Evolutionary conservation across 2,113 vertebrate genomes (phyloP).

Genomic region (Nyctibius bracteatus): DNA sequence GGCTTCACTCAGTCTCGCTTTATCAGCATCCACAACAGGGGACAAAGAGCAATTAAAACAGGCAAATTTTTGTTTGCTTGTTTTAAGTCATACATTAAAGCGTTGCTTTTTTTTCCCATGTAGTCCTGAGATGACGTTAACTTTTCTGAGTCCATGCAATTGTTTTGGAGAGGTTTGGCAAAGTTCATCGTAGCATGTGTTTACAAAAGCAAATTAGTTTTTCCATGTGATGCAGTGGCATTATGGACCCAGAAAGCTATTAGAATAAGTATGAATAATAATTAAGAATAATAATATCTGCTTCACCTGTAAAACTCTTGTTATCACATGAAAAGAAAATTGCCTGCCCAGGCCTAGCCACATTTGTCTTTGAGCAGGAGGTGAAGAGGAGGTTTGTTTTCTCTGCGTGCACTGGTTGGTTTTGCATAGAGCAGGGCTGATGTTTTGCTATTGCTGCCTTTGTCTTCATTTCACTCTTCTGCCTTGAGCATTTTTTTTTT

Average conservation of each 20-base stretch:
- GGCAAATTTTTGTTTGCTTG: not conserved
- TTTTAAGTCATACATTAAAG: not conserved
- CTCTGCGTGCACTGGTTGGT: not conserved
- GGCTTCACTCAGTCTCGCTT: not conserved
- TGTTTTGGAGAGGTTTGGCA: not conserved
- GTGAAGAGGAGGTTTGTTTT: not conserved
- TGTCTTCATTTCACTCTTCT: not conserved
- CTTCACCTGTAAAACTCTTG: not conserved
- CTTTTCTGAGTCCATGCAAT: not conserved
- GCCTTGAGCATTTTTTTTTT: not conserved
- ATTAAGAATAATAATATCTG: not conserved
- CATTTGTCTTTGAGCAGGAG: not conserved
- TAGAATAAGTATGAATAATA: not conserved
- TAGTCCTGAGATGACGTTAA: not conserved
- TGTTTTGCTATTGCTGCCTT: not conserved
- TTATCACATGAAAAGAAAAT: not conserved
- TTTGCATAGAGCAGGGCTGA: not conserved
- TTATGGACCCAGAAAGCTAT: not conserved
- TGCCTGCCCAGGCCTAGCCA: not conserved
- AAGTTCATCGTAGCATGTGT: not conserved
- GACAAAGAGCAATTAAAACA: not conserved
- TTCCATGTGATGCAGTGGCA: not conserved
- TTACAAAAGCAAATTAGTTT: not conserved
- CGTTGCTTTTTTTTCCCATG: accelerated
- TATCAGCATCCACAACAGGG: not conserved